Conservation (phyloP, 2,113 vertebrate species). For the Scortum barcoo region DNA sequence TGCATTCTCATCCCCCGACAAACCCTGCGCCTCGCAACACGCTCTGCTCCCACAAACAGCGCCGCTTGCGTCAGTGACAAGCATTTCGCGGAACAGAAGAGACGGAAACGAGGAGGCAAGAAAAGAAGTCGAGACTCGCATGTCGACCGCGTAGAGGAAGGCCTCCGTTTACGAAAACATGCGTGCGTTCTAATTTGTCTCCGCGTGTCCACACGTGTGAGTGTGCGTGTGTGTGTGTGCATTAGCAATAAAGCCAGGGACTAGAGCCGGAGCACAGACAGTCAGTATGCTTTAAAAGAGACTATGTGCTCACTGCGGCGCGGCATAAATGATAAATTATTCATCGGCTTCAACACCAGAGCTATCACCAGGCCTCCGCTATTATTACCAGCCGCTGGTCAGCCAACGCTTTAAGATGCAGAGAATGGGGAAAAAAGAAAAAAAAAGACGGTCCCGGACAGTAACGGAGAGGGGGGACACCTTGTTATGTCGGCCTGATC, state of each 20-base stretch:
- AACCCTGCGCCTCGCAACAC: not conserved
- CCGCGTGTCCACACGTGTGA: constrained; percentile 15
- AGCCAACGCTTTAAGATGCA: constrained; percentile 48
- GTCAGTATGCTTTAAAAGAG: constrained; percentile 72
- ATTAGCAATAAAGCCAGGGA: constrained; percentile 64
- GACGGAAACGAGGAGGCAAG: constrained; percentile 19
- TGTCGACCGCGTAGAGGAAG: constrained; percentile 39
- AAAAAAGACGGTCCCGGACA: constrained; percentile 14
- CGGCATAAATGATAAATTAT: constrained; percentile 79
- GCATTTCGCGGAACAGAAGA: constrained; percentile 65
- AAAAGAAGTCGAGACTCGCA: not conserved
- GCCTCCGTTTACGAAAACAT: constrained; percentile 13
- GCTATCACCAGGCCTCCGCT: constrained; percentile 62
- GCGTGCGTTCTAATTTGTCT: not conserved
- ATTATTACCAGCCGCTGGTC: constrained; percentile 66
- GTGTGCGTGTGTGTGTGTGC: constrained; percentile 31
- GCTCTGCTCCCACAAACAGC: constrained; percentile 13
- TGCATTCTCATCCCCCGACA: constrained; percentile 10
- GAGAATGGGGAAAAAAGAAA: too few species aligned
- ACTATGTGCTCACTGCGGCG: constrained; percentile 62
- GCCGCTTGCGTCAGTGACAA: not conserved
- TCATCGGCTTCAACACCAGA: constrained; percentile 72
- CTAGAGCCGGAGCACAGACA: constrained; percentile 55
- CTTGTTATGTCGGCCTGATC: constrained; percentile 41
- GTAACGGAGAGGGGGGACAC: not conserved